Evolutionary conservation across 2,797 vertebrate species (phyloP).

Genomic region (Coregonus suidteri): DNA sequence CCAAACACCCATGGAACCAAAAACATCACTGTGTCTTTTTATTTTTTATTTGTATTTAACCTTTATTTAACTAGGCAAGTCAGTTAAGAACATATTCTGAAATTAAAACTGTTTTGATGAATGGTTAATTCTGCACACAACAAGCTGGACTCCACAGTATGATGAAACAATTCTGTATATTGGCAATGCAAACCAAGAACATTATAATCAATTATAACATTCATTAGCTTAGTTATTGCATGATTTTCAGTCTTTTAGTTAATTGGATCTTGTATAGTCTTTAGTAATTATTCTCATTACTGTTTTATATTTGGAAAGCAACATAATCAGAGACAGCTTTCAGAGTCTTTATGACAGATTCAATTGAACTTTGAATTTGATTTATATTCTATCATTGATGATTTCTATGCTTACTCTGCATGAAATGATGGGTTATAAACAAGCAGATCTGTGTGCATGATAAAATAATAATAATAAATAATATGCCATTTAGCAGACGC

Average conservation of each 20-base stretch:
- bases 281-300: slow-evolving; percentile 60
- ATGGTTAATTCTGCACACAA: slow-evolving; percentile 41
- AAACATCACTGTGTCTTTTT: background rate
- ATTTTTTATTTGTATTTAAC: no score
- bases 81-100: no score
- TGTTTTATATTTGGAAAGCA: slow-evolving; percentile 46
- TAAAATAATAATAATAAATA: no score
- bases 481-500: no score
- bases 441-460: slow-evolving; percentile 10
- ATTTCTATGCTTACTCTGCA: slow-evolving; percentile 22
- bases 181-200: slow-evolving; percentile 51
- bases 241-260: slow-evolving; percentile 74
- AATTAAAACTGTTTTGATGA: slow-evolving; percentile 27
- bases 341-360: slow-evolving; percentile 49
- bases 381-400: slow-evolving; percentile 22
- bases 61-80: no score
- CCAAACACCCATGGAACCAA: background rate
- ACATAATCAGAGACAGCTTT: slow-evolving; percentile 17
- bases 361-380: slow-evolving; percentile 36
- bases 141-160: slow-evolving; percentile 34
- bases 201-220: slow-evolving; percentile 76
- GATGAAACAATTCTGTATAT: slow-evolving; percentile 38
- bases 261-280: slow-evolving; percentile 67
- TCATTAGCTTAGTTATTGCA: slow-evolving; percentile 61
- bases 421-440: slow-evolving; percentile 36